phyloP scores from a whole-genome alignment of 64 coral and sea anemone genomes.

The Actinia equina region DNA sequence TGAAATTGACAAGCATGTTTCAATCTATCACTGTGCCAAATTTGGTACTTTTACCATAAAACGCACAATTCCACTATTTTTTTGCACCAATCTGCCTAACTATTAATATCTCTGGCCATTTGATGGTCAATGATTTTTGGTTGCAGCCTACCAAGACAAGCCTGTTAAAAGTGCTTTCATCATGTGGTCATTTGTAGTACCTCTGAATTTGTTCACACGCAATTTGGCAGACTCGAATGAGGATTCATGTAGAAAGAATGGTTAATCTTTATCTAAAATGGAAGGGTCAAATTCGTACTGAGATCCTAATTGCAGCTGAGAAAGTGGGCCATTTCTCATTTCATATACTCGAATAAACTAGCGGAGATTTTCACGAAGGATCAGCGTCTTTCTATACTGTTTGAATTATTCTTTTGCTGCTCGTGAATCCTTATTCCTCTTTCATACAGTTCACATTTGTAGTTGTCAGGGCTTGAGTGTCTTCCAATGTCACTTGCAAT shows the following conservation, averaged over 20 bases:
- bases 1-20: no score
- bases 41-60: no score
- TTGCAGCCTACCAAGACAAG: neutral
- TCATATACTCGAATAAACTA: constrained; percentile 16
- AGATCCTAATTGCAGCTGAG: neutral
- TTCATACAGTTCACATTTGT: constrained; percentile 53
- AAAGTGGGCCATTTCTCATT: constrained; percentile 18
- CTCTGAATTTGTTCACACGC: neutral
- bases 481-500: constrained; percentile 3
- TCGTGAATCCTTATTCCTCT: constrained; percentile 34
- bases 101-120: neutral
- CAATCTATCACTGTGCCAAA: no score
- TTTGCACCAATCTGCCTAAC: no score
- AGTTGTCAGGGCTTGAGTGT: constrained; percentile 52
- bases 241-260: constrained; percentile 16
- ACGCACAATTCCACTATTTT: no score
- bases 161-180: neutral
- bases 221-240: constrained; percentile 19
- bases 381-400: constrained; percentile 39
- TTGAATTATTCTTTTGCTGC: constrained; percentile 55
- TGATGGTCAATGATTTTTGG: neutral
- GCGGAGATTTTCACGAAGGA: constrained; percentile 25
- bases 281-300: neutral
- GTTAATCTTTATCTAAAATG: neutral
- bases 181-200: neutral